These are phyloP conservation scores for Caenorhabditis sinica DNA, from an alignment of 2,888 invertebrate genomes.

Conservation along the genomic window DNA sequence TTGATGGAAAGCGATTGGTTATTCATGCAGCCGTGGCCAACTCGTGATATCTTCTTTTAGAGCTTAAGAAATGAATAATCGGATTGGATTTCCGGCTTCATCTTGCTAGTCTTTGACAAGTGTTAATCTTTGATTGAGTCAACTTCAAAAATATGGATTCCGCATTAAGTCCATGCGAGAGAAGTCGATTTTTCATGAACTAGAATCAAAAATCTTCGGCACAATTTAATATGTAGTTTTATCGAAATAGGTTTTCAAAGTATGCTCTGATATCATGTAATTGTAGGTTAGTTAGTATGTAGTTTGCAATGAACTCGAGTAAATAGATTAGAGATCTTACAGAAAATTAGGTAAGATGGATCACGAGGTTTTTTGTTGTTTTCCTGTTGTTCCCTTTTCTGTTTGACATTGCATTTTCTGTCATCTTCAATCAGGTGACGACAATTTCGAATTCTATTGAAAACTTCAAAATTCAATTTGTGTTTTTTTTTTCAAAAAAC, in stretches of 20 bases:
- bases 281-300: slow-evolving; percentile 4
- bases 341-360: neutral
- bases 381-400: slow-evolving; percentile 17
- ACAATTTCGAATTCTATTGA: slow-evolving; percentile 28
- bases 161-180: neutral
- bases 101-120: neutral
- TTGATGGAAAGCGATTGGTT: slow-evolving; percentile 41
- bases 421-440: slow-evolving; percentile 11
- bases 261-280: slow-evolving; percentile 19
- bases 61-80: slow-evolving; percentile 27
- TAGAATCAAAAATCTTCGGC: neutral
- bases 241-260: neutral
- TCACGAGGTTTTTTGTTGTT: slow-evolving; percentile 26
- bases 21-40: slow-evolving; percentile 40
- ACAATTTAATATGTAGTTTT: neutral
- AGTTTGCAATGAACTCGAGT: neutral
- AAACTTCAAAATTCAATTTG: slow-evolving; percentile 13
- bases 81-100: slow-evolving; percentile 52
- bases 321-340: neutral
- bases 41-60: slow-evolving; percentile 45
- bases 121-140: slow-evolving; percentile 27
- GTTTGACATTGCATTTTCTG: neutral
- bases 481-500: neutral
- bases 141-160: slow-evolving; percentile 15
- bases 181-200: neutral